Evolutionary conservation across 2,797 vertebrate species (phyloP), one percentile per base, ranked within the genome.

Genomic region (Argyrosomus regius): DNA sequence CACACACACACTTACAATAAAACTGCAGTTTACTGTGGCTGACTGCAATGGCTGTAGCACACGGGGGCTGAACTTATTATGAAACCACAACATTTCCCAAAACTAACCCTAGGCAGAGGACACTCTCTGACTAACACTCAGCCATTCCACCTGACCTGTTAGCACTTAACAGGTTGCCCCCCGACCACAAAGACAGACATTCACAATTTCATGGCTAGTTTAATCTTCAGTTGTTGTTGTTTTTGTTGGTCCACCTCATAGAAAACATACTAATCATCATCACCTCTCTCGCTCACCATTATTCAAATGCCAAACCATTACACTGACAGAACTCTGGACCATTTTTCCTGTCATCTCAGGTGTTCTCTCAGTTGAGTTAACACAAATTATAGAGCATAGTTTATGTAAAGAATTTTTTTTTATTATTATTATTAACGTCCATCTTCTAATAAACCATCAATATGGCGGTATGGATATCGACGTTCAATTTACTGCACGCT

Each of bases 291-390:
- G 45, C 89, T 93, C 91, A 90, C 90, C 93, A 84, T 91, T 87
- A 80, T 89, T 93, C 91, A 92, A 92, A 92, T 78, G 73, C 87
- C 89, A 90, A 93, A 91, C 92, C 93, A 95, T 95, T 93, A 93
- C 90, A 92, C 92, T 93, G 94, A 95, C 93, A 95, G 91, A 94
- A 93, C 94, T 92, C 94, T 93, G 80, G 76, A 90, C 86, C 86
- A 88, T 88, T 87, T 87, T 87, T 82, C 77, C 81, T 73, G 82
- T 77, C 87, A 90, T 90, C 79, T 86, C 73, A 79, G 80, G 75
- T 89, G 80, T 85, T 88, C 58, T 83, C 77, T 85, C 75, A 50
- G 77, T 63, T 71, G 59, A 87, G 78, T 77, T 26, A 82, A 85
- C 76, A 75, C 77, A 63, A 75, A 78, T 80, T 63, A 72, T 84